Evolutionary conservation across 2,888 invertebrate genomes (phyloP).

Genomic region (Vanessa cardui): DNA sequence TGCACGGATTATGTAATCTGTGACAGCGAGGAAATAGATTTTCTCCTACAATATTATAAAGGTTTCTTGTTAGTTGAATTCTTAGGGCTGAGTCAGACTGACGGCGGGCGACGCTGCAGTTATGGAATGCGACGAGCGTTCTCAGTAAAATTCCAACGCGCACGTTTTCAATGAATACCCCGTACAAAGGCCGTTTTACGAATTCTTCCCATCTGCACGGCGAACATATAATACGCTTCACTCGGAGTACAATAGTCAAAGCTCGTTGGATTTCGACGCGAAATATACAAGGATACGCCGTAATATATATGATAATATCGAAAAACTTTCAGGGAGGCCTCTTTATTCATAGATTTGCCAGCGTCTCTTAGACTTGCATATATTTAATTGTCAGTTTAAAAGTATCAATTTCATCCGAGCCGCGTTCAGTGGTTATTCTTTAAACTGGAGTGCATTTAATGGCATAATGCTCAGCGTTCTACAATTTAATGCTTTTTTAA

Average conservation of each 20-base stretch:
- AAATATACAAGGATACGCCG: not conserved
- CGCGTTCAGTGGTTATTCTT: not conserved
- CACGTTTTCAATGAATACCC: constrained; percentile 25
- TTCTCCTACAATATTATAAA: not conserved
- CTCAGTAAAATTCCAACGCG: constrained; percentile 24
- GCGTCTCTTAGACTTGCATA: no score
- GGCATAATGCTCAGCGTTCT: constrained; percentile 18
- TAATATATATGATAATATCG: constrained; percentile 4
- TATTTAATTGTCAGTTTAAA: not conserved
- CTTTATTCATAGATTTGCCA: not conserved
- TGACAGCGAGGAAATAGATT: constrained; percentile 7
- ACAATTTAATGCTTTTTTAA: constrained; percentile 30
- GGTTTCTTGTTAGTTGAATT: constrained; percentile 7
- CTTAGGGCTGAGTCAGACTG: constrained; percentile 13
- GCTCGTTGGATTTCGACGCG: constrained; percentile 1
- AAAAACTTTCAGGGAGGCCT: not conserved
- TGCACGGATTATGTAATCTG: constrained; percentile 13
- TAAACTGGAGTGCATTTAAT: constrained; percentile 6
- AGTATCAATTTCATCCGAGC: not conserved
- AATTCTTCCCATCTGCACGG: constrained; percentile 22
- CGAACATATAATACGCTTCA: constrained; percentile 1
- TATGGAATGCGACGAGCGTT: not conserved
- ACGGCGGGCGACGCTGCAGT: constrained; percentile 6
- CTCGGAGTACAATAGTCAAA: constrained; percentile 13
- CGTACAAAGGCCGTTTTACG: constrained; percentile 30